phyloP scores from a whole-genome alignment of 2,888 invertebrate genomes.

The Chouioia cunea region DNA sequence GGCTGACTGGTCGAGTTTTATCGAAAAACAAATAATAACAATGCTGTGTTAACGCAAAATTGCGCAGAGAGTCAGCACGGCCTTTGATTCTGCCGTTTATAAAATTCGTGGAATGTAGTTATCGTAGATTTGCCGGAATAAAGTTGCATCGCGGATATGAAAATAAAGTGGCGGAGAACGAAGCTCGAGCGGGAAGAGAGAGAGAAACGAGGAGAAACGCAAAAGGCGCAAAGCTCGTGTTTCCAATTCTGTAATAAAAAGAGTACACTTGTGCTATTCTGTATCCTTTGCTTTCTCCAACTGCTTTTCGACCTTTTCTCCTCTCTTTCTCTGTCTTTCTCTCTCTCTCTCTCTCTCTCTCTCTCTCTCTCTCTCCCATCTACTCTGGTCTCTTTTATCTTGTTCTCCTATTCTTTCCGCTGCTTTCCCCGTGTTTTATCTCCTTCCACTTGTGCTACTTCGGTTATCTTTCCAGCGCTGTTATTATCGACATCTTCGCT shows the following conservation, averaged over 20 bases:
- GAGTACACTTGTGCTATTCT: not conserved
- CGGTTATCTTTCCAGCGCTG: slow-evolving; percentile 10
- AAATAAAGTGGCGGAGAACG: slow-evolving; percentile 31
- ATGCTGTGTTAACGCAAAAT: too few species aligned
- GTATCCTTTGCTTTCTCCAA: not conserved
- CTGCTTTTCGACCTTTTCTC: not conserved
- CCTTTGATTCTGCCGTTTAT: slow-evolving; percentile 41
- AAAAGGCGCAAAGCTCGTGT: slow-evolving; percentile 45
- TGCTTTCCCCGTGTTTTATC: slow-evolving; percentile 23
- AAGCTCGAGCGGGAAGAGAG: slow-evolving; percentile 9
- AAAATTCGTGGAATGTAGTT: slow-evolving; percentile 44
- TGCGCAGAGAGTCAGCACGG: not conserved
- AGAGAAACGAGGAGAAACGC: slow-evolving; percentile 28
- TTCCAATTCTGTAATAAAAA: slow-evolving; percentile 47
- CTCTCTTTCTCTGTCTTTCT: not conserved
- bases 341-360: slow-evolving; percentile 1
- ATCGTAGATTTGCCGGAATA: slow-evolving; percentile 46
- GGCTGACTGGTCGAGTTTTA: too few species aligned
- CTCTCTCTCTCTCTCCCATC: slow-evolving; percentile 15
- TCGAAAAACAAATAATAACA: too few species aligned
- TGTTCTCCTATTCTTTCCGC: slow-evolving; percentile 2
- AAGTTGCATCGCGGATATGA: slow-evolving; percentile 40
- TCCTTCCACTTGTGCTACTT: slow-evolving; percentile 23
- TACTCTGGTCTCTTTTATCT: slow-evolving; percentile 10
- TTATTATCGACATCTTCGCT: slow-evolving; percentile 14